phyloP scores from a whole-genome alignment of 2,797 vertebrate species.

The Gallirallus australis region DNA sequence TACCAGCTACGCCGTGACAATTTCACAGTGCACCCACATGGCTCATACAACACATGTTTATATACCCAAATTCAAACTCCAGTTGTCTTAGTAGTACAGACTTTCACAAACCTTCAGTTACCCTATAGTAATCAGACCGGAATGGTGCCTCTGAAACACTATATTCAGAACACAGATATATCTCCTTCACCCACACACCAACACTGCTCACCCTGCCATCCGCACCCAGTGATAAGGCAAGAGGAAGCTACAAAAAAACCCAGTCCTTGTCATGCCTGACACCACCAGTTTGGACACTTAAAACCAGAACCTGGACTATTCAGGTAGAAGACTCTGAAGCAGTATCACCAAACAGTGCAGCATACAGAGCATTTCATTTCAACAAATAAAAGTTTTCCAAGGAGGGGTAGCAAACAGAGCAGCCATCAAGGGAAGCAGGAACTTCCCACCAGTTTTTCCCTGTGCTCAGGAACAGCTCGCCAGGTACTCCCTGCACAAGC shows the following conservation, averaged over 20 bases:
- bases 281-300: neutral
- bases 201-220: rapidly evolving
- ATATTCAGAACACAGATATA: neutral
- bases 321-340: rapidly evolving
- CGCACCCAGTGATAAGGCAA: neutral
- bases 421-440: neutral
- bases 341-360: neutral
- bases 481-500: neutral
- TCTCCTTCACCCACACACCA: neutral
- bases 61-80: neutral
- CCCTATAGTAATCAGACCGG: rapidly evolving
- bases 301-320: neutral
- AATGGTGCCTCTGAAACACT: neutral
- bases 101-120: neutral
- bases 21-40: rapidly evolving
- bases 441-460: neutral
- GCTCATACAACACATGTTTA: rapidly evolving
- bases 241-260: neutral
- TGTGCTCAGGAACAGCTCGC: neutral
- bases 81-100: neutral
- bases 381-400: neutral
- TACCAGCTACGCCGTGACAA: rapidly evolving
- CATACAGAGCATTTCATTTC: neutral
- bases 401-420: rapidly evolving
- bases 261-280: neutral